A percentile compares a stretch with the other conserved stretches of the same genome.
phyloP scores from a whole-genome alignment of 2,888 invertebrate species.

The Amphiduros pacificus region DNA sequence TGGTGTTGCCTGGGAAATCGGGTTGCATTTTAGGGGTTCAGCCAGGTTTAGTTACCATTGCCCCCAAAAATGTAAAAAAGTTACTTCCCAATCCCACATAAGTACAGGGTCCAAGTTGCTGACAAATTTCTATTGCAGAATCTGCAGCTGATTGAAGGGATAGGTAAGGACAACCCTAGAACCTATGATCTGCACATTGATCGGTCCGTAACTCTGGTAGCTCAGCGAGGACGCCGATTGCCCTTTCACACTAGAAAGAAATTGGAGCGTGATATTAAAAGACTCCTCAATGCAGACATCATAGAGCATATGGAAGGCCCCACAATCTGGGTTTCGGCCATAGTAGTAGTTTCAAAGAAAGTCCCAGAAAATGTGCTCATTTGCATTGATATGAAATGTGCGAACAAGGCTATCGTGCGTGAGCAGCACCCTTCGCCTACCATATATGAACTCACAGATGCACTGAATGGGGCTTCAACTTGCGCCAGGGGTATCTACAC shows the following conservation, averaged over 20 bases:
- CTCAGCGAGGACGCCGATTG: neutral
- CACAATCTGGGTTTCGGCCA: conserved; percentile 27
- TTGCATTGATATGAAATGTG: conserved; percentile 22
- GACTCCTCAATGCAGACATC: conserved; percentile 1
- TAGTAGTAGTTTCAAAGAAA: conserved; percentile 25
- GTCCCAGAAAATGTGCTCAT: conserved; percentile 16
- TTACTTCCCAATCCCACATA: too few relatives aligned
- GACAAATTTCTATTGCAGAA: too few relatives aligned
- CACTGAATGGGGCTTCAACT: neutral
- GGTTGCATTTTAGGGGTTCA: too few relatives aligned
- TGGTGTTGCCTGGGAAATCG: too few relatives aligned
- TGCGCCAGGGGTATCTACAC: too few relatives aligned
- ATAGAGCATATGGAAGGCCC: conserved; percentile 22
- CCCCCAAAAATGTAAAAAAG: too few relatives aligned
- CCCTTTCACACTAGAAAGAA: neutral
- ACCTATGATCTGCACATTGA: neutral
- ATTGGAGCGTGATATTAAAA: neutral
- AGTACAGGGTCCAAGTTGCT: too few relatives aligned
- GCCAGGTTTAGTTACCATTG: too few relatives aligned
- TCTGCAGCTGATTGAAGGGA: too few relatives aligned
- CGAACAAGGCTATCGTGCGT: conserved; percentile 24
- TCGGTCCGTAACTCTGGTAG: neutral
- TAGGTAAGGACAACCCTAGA: too few relatives aligned
- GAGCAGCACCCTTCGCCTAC: conserved; percentile 22
- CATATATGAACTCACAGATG: conserved; percentile 6